These are phyloP conservation scores for Porites cylindrica DNA, from an alignment of 92 coral and sea anemone species.

Conservation along the genomic window DNA sequence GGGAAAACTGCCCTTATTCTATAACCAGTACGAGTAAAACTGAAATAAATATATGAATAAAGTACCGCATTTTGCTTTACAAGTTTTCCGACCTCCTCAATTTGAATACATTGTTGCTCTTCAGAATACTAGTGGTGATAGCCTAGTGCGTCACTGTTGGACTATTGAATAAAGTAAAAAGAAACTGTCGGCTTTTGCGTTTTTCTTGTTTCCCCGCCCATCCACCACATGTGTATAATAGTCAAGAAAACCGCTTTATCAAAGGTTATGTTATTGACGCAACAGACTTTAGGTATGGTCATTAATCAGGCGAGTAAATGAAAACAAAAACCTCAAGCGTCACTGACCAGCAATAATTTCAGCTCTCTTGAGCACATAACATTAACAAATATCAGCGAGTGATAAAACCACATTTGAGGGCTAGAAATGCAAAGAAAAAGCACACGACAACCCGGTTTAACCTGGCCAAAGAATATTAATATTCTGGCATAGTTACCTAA, in stretches of 20 bases:
- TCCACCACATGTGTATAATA: too few species aligned
- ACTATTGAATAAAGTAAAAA: too few species aligned
- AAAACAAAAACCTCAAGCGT: background rate
- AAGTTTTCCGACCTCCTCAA: background rate
- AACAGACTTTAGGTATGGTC: too few species aligned
- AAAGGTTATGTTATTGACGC: too few species aligned
- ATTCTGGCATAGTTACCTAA: background rate
- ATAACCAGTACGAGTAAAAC: background rate
- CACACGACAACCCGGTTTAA: background rate
- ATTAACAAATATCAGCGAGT: slow-evolving; percentile 2
- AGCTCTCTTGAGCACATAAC: slow-evolving; percentile 19
- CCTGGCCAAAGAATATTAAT: background rate
- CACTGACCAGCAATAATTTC: background rate
- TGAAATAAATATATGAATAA: background rate
- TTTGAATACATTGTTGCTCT: background rate
- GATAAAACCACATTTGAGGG: background rate
- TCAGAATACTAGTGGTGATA: too few species aligned
- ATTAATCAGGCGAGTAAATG: too few species aligned
- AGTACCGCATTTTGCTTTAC: background rate
- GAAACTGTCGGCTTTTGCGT: too few species aligned
- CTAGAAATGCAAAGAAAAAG: background rate
- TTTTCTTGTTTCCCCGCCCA: too few species aligned
- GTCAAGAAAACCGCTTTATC: too few species aligned
- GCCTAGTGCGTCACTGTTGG: too few species aligned
- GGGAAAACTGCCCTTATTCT: slow-evolving; percentile 19